Base-by-base conservation (phyloP, 2,888 invertebrate genomes). In the Dugesia japonica region DNA sequence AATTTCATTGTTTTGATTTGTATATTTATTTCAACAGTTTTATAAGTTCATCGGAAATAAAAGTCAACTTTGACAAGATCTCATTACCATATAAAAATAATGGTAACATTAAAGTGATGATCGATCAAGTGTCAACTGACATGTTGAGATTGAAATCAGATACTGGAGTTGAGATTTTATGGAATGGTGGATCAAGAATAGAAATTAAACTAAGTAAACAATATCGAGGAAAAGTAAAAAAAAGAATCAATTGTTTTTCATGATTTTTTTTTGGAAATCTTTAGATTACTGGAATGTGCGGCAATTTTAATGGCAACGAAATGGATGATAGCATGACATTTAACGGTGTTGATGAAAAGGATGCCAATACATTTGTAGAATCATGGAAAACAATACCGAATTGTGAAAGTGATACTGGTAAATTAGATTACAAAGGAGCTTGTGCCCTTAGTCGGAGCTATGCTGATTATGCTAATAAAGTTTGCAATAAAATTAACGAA, bases 251-350 rank as follows among this genome's bases (percentile, higher is more conserved):
- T n/a, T n/a, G n/a, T n/a, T n/a, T n/a, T n/a, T n/a, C n/a, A n/a
- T n/a, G n/a, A n/a, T n/a, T n/a, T n/a, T n/a, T n/a, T n/a, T n/a
- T n/a, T n/a, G n/a, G n/a, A 56, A 20, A 7, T 9, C n/a, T 56
- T 0, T 71, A 79, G 79, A 79, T 79, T 28, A 75, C 71, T 17
- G 79, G 79, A 74, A 76, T 79, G 33, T 79, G 78, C 73, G 78
- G 79, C 15, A 79, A 79, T 75, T 79, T 79, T 76, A 80, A 80
- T 72, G 79, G 78, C 17, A 76, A 80, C 74, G 42, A 77, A n/a
- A 74, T 73, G 17, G 79, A 80, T 74, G 80, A 80, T 73, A 72
- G 77, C 0, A 13, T 78, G 42, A 79, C 79, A 1, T 72, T 79
- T 17, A 76, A 76, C 27, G 80, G 80, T 0, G 78, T 77, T n/a